Evolutionary conservation across 2,797 vertebrate species (phyloP).

Genomic region (Arnoldichthys spilopterus): DNA sequence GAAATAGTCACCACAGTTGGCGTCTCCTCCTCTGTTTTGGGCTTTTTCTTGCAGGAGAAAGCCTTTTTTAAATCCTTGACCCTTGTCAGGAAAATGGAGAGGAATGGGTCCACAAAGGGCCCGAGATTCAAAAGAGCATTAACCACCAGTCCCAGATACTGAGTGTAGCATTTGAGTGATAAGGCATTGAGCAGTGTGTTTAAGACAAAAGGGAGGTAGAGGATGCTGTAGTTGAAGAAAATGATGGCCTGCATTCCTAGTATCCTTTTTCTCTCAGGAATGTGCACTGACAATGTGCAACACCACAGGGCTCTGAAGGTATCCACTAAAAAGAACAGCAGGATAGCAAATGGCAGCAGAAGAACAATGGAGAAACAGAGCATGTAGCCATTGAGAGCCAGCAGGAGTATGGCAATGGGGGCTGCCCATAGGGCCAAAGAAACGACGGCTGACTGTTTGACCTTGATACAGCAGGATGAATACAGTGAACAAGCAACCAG

Average conservation of each 20-base stretch:
- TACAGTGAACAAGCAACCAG: slow-evolving; percentile 64
- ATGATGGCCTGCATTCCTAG: slow-evolving; percentile 63
- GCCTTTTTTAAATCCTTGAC: slow-evolving; percentile 65
- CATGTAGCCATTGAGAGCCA: slow-evolving; percentile 58
- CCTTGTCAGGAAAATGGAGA: slow-evolving; percentile 71
- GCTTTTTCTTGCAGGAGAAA: slow-evolving; percentile 54
- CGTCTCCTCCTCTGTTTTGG: neutral
- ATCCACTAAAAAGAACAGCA: slow-evolving; percentile 71
- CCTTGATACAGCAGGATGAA: slow-evolving; percentile 49
- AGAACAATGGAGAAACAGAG: slow-evolving; percentile 65
- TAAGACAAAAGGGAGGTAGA: slow-evolving; percentile 71
- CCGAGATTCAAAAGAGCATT: slow-evolving; percentile 71
- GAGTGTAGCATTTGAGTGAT: slow-evolving; percentile 38
- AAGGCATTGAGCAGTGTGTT: slow-evolving; percentile 67
- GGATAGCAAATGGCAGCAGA: slow-evolving; percentile 69
- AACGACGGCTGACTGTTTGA: slow-evolving; percentile 51
- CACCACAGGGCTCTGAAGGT: slow-evolving; percentile 67
- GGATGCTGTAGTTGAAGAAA: slow-evolving; percentile 69
- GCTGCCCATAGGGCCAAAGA: slow-evolving; percentile 58
- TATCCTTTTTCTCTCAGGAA: slow-evolving; percentile 60
- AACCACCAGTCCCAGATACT: slow-evolving; percentile 63
- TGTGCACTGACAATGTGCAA: slow-evolving; percentile 41
- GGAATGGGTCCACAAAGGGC: slow-evolving; percentile 73
- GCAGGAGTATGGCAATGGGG: slow-evolving; percentile 62
- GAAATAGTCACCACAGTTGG: slow-evolving; percentile 64